Base-by-base conservation (phyloP, 1,140 invertebrate species). In the Aphelinus certus region DNA sequence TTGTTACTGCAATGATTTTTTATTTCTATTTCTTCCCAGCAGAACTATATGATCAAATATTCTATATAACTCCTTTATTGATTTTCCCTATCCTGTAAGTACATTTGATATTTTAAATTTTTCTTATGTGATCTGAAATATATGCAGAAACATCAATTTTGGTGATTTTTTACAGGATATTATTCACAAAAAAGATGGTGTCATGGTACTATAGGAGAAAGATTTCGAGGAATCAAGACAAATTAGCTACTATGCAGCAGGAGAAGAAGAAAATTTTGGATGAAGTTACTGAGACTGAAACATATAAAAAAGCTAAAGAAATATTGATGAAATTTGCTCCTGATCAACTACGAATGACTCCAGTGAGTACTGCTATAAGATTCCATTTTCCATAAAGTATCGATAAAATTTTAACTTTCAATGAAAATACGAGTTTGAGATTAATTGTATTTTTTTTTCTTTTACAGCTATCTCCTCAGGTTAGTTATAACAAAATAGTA, bases 231-330 rank as follows among this genome's bases (percentile, higher is more conserved):
- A 97, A 96, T 88, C 92, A 94, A 86, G 89, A 91, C 76, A 94
- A 93, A 86, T 87, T 98, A 61, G 86, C 85, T 67, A 90, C 91
- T 62, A 91, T 98, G 82, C 90, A 92, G 78, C 91, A 92, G 71
- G 92, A 96, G 79, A 98, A 97, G 83, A 95, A 94, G 83, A 92
- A 95, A 85, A 94, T 99, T 79, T 88, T 99, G 60, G 96, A 99
- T 83, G 93, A 97, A 86, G 97, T 99, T 51, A 98, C 96, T 91
- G 97, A 99, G 84, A 99, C 93, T 63, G 97, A 99, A 89, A 98
- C 96, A 1, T 99, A 98, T 85, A 99, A 98, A 89, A 95, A 97
- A 81, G 96, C 96, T 1, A 96, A 95, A 88, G 93, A 96, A 86
- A 95, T 98, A 80, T 88, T 98, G 66, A 93, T 97, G 82, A 96